Conservation (phyloP, 1,140 invertebrate genomes). For the Ostrea denselamellosa region DNA sequence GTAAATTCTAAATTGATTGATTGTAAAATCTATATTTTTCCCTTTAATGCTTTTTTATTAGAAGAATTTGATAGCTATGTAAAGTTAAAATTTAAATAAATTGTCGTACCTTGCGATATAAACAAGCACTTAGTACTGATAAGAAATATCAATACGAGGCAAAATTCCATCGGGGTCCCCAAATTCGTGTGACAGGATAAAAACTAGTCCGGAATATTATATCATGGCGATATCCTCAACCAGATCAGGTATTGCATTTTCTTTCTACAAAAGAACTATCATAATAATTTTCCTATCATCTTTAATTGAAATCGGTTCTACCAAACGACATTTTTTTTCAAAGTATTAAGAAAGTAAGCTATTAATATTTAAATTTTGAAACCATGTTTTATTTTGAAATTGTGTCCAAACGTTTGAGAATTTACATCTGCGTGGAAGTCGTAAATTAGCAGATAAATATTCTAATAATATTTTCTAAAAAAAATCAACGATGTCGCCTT, state of each 20-base stretch:
- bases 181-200: neutral
- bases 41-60: neutral
- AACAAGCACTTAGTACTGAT: conserved; percentile 11
- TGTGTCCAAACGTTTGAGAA: no score
- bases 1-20: neutral
- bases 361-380: no score
- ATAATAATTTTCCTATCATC: no score
- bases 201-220: neutral
- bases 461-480: no score
- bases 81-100: conserved; percentile 32
- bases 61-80: conserved; percentile 10
- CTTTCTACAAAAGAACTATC: neutral
- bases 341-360: no score
- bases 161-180: neutral
- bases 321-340: no score
- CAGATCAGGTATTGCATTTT: neutral
- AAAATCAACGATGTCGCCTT: no score
- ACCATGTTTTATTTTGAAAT: no score
- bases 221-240: neutral
- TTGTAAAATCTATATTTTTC: conserved; percentile 16
- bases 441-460: no score
- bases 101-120: conserved; percentile 24
- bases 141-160: conserved; percentile 4
- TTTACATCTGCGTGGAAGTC: no score
- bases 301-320: no score